Evolutionary conservation across 2,888 invertebrate species (phyloP), one percentile per base, ranked within the genome.

Genomic region (Monopis laevigella): DNA sequence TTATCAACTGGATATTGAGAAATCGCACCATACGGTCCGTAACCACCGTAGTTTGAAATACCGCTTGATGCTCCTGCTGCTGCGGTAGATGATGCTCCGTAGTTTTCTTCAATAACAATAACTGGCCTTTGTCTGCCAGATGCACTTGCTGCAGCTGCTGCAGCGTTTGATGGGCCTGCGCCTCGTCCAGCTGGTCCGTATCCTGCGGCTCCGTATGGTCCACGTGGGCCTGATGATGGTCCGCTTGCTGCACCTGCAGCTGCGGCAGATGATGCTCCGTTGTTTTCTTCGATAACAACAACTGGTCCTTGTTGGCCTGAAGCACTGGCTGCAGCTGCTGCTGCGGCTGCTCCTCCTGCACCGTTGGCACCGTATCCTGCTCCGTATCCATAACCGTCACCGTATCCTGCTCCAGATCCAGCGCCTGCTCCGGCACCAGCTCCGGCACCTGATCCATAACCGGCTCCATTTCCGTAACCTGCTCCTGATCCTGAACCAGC

Each of bases 281-380:
- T 8, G 24, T 5, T 21, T 8, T 21, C 24, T 5, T 21, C 24
- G 8, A 21, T 21, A 8, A 21, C 8, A 21, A 21, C 8, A 5
- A 21, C 24, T 21, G 24, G 24, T 21, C 24, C 24, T 5, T 5
- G 6, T 5, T 8, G 5, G 5, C 6, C 19, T 14, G 41, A 40
- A 10, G 41, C 13, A 13, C 40, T 42, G 17, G 39, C 24, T 11
- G 40, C 42, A 10, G 45, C 40, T 2, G 40, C 43, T 10, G 43
- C 35, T 28, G 35, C 28, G 19, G 26, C 26, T 7, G 12, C 19
- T 18, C 29, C 38, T 14, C 30, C 38, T 26, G 26, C 18, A 29
- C 39, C 43, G 27, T 24, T 21, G 26, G 12, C 43, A 11, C 18
- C 21, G 27, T 24, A 29, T 29, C 44, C 43, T 16, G 26, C 19